Conservation (phyloP, 2,797 vertebrate species). For the Cottoperca gobio region DNA sequence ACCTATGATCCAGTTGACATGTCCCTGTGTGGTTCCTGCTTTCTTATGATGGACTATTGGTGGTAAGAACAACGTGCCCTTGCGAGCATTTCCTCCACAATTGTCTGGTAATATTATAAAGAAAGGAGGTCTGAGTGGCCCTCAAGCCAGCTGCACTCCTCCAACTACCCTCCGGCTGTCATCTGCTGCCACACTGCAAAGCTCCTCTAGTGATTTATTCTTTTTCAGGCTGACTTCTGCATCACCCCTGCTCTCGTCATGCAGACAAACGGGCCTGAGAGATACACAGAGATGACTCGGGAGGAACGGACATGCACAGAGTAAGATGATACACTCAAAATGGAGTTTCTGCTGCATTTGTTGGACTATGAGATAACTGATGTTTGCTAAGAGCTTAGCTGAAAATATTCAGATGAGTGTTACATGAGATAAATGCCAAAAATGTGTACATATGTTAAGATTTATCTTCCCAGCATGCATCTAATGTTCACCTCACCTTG, state of each 20-base stretch:
- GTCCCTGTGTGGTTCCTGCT: slow-evolving; percentile 8
- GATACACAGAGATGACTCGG: slow-evolving; percentile 38
- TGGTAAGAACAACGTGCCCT: slow-evolving; percentile 50
- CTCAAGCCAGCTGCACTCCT: slow-evolving; percentile 52
- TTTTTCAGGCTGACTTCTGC: slow-evolving; percentile 50
- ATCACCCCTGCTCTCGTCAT: slow-evolving; percentile 54
- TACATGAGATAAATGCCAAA: slow-evolving; percentile 39
- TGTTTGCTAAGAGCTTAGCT: slow-evolving; percentile 26
- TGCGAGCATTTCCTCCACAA: slow-evolving; percentile 41
- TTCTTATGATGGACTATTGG: slow-evolving; percentile 40
- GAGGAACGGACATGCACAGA: slow-evolving; percentile 13
- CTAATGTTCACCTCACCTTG: slow-evolving; percentile 60
- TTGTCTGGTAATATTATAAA: slow-evolving; percentile 62
- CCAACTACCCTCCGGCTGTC: slow-evolving; percentile 65
- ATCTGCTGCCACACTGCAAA: slow-evolving; percentile 66
- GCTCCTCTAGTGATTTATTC: slow-evolving; percentile 69
- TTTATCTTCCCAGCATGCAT: slow-evolving; percentile 26
- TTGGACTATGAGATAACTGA: slow-evolving; percentile 21
- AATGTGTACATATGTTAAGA: slow-evolving; percentile 15
- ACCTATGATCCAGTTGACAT: slow-evolving; percentile 6
- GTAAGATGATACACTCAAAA: slow-evolving; percentile 36
- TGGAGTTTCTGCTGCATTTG: slow-evolving; percentile 26
- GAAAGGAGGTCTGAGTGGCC: slow-evolving; percentile 53
- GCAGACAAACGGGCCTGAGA: slow-evolving; percentile 40
- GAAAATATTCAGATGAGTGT: slow-evolving; percentile 29